Percentiles rank a stretch among this genome's conserved stretches.
These are phyloP conservation scores for Paratilapia polleni DNA, from an alignment of 2,113 vertebrate genomes.

Conservation along the genomic window DNA sequence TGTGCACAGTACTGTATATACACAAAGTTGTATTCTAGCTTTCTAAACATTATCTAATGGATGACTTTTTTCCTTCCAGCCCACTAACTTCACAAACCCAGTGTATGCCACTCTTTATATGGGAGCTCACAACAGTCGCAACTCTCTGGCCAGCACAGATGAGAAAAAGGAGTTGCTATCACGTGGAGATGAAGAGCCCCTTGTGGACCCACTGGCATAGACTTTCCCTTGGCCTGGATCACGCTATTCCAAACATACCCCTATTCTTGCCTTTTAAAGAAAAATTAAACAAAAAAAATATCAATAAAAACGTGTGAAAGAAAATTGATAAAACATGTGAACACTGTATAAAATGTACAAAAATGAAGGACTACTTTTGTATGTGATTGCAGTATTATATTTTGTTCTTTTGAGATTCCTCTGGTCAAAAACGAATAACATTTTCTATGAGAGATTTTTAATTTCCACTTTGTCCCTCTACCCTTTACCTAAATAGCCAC, in stretches of 20 bases:
- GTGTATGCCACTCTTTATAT: conserved; percentile 98
- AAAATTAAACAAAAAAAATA: conserved; percentile 55
- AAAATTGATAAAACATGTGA: conserved; percentile 78
- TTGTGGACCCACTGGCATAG: conserved; percentile 91
- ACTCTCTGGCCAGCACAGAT: conserved; percentile 96
- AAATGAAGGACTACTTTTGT: conserved; percentile 99
- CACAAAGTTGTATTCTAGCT: fast-evolving
- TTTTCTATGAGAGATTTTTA: conserved; percentile 84
- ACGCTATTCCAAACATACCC: conserved; percentile 60
- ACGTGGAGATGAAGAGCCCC: conserved; percentile 89
- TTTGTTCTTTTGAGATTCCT: conserved; percentile 83
- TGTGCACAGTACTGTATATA: not conserved
- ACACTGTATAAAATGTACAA: conserved; percentile 98
- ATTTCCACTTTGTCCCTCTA: conserved; percentile 76
- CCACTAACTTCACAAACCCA: conserved; percentile 97
- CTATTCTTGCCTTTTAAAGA: conserved; percentile 78
- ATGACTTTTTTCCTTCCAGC: conserved; percentile 74
- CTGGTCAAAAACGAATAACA: conserved; percentile 76
- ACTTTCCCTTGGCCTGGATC: conserved; percentile 46
- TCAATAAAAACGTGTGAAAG: conserved; percentile 55
- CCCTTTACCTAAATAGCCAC: conserved; percentile 82
- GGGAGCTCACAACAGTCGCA: conserved; percentile 93
- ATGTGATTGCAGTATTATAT: conserved; percentile 98
- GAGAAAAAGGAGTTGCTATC: conserved; percentile 96
- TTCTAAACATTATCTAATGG: not conserved